Conservation (phyloP, 2,888 invertebrate genomes). For the Xestoiulus laeticollis region DNA sequence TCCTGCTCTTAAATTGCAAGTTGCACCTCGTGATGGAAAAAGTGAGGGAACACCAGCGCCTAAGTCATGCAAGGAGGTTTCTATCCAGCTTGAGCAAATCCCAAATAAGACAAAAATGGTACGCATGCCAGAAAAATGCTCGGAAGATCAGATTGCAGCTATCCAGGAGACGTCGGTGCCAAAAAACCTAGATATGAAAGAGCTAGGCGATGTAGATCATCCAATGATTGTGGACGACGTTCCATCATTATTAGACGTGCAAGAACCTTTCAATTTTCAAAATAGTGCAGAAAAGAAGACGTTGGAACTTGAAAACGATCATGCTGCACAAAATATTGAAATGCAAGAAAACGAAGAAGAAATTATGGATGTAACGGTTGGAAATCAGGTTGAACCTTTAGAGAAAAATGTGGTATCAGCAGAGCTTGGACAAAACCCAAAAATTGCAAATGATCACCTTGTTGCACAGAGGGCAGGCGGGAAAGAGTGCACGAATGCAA, state of each 20-base stretch:
- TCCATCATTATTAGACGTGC: not conserved
- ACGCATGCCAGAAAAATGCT: not conserved
- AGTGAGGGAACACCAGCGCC: not conserved
- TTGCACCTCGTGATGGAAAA: not conserved
- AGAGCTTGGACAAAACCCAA: not conserved
- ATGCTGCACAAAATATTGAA: not conserved
- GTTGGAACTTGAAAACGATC: not conserved
- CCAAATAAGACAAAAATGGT: not conserved
- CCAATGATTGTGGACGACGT: not conserved
- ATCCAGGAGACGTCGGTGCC: not conserved
- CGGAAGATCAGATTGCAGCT: not conserved
- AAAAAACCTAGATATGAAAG: not conserved
- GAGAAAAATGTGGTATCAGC: not conserved
- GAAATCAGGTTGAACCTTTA: not conserved
- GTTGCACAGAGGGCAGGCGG: not conserved
- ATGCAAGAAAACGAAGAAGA: not conserved
- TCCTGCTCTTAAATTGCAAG: not conserved
- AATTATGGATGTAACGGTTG: not conserved
- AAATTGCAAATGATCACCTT: not conserved
- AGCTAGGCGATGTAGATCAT: not conserved
- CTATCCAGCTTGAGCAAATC: not conserved
- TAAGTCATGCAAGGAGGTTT: not conserved
- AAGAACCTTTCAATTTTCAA: not conserved
- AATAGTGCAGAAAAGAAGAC: not conserved
- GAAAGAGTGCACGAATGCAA: not conserved